These are phyloP conservation scores for Sepioteuthis lessoniana DNA, from an alignment of 2,888 invertebrate genomes.

Conservation along the genomic window DNA sequence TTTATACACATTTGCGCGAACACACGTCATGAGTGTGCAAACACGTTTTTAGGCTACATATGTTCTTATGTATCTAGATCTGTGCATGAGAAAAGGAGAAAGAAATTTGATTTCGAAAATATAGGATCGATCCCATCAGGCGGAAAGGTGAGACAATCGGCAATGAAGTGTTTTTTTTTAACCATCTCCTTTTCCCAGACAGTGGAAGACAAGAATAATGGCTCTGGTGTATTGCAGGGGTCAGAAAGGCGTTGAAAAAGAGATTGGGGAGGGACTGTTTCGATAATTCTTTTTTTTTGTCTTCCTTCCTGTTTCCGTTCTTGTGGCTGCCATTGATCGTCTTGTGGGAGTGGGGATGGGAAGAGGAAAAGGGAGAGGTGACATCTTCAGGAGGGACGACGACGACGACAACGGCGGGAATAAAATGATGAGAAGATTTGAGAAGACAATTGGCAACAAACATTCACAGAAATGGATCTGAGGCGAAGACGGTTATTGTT, in stretches of 20 bases:
- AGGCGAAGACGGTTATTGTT: neutral
- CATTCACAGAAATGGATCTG: neutral
- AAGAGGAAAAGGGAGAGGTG: neutral
- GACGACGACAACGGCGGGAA: neutral
- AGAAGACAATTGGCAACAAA: neutral
- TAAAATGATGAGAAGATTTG: neutral
- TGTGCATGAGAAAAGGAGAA: neutral
- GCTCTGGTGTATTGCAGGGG: neutral
- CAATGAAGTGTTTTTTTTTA: neutral
- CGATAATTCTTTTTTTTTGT: neutral
- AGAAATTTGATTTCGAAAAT: neutral
- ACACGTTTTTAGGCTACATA: no score
- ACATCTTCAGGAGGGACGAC: no score
- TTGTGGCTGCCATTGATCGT: neutral
- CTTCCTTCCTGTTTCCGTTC: slow-evolving; percentile 21
- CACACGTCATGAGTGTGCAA: no score
- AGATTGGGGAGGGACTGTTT: neutral
- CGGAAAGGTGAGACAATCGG: neutral
- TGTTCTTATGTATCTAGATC: neutral
- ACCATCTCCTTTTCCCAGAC: neutral
- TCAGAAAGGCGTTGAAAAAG: neutral
- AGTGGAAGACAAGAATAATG: neutral
- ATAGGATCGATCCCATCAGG: neutral
- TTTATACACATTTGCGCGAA: no score
- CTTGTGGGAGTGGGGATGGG: neutral